Evolutionary conservation across 2,113 vertebrate genomes (phyloP), one percentile per base, ranked within the genome.

Genomic region (Coreoperca whiteheadi): DNA sequence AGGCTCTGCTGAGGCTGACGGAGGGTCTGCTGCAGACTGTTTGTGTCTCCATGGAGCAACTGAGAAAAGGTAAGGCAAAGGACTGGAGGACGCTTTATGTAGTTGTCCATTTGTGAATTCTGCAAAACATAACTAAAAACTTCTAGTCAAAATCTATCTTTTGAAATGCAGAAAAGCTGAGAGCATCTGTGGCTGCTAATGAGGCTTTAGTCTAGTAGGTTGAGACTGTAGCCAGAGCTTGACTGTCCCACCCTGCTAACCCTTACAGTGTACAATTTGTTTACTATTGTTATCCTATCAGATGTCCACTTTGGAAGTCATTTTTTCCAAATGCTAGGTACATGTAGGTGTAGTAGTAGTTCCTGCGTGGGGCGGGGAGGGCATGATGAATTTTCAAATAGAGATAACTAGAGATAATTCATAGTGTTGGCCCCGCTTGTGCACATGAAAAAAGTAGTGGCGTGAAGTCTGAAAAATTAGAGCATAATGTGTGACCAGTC

Each of bases 11-110:
- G 50, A 67, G 72, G 20, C 68, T 93, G 28, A 85, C 71, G 0
- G 63, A 66, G n/a, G 65, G 5, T 1, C 77, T 96, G 56, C 88
- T 95, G 65, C 30, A 88, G 57, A 92, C 66, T 0, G 66, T 97
- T n/a, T 96, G 96, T 70, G 50, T 50, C 39, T 84, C 83, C 3
- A 16, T 95, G 32, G 87, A 88, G 71, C 77, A 54, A 9, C 7
- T 14, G 79, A 95, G 63, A 86, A 84, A 95, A 89, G 91, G 91
- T 89, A 61, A 39, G 74, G 18, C 8, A 21, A 39, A 25, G 8
- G 21, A 39, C 25, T 4, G 3, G 2, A 34, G 12, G 77, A 53
- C 20, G 16, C 20, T 2, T 41, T 6, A 15, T 30, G 8, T 12
- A 48, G 20, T 8, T 34, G 18, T 12, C 9, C 0, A 15, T 57